Base-by-base conservation (phyloP, 2,888 invertebrate species). In the Copidosoma aretas region DNA sequence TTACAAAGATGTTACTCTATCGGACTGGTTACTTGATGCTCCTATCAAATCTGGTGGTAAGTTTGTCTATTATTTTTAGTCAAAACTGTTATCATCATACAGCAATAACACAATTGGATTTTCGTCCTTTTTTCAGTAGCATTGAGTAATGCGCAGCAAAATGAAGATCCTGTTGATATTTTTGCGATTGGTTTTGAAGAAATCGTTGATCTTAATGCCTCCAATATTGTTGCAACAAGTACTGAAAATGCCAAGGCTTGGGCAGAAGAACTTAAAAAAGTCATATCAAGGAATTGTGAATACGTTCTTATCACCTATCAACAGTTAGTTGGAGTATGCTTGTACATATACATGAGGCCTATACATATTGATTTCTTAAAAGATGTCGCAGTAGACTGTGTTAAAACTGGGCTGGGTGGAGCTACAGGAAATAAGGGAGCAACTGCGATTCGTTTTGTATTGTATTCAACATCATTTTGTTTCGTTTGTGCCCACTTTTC, bases 401-500 rank as follows among this genome's bases (percentile, higher is more conserved):
- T 99, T 0, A 99, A 99, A 87, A 99, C 99, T 4, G 99, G 99
- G 1, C 86, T 99, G 73, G 98, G 98, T 39, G 98, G 99, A 53
- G 93, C 98, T n/a, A 94, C 98, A 17, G 91, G 91, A 10, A 99
- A 99, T 82, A 99, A 99, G 86, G 98, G 98, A 5, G 97, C 93
- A 19, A 94, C 94, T 56, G 96, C 94, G 10, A 95, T 98, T 77
- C 89, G 98, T 64, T 91, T 98, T 83, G 93, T 95, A 0, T 87
- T 97, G 61, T 91, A 97, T 82, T 94, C 95, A 59, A 95, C 97
- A 1, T 97, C 98, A 0, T 85, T 99, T 75, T 98, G 97, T 82
- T 99, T 99, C 85, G 94, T 99, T 10, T 98, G 98, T 84, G 96
- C 98, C 43, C 99, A 99, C 86, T 97, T 99, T 85, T 98, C 99